These are phyloP conservation scores for Diaphora mendica DNA, from an alignment of 2,888 invertebrate species.

Conservation along the genomic window DNA sequence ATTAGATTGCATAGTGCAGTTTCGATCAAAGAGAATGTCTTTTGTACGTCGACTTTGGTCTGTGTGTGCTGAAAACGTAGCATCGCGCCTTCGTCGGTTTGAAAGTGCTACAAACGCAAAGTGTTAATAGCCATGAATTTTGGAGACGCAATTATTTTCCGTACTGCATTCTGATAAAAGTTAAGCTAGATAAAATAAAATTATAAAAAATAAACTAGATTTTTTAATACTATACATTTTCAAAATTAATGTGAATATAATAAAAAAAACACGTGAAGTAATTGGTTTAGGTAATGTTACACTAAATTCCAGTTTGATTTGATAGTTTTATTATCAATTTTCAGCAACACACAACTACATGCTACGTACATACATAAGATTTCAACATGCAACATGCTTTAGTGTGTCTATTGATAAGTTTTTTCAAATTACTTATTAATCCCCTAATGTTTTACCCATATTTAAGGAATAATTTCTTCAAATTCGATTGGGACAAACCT, in stretches of 20 bases:
- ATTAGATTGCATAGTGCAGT: conserved; percentile 44
- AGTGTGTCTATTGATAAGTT: too few relatives aligned
- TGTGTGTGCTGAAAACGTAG: conserved; percentile 65
- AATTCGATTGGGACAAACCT: too few relatives aligned
- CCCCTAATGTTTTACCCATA: too few relatives aligned
- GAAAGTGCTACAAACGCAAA: conserved; percentile 66
- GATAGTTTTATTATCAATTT: not conserved
- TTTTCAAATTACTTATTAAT: too few relatives aligned
- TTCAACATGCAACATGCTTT: too few relatives aligned
- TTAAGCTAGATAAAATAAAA: not conserved
- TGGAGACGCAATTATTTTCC: conserved; percentile 37
- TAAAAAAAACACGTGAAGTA: not conserved
- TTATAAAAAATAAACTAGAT: not conserved
- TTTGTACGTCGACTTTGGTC: conserved; percentile 54
- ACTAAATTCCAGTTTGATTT: not conserved
- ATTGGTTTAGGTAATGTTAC: not conserved
- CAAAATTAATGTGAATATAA: too few relatives aligned
- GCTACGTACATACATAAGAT: too few relatives aligned
- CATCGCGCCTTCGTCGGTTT: conserved; percentile 36
- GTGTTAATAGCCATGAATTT: conserved; percentile 57
- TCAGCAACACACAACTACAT: too few relatives aligned
- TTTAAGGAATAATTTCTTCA: too few relatives aligned
- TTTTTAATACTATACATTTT: not conserved
- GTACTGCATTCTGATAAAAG: conserved; percentile 18
- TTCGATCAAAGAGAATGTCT: conserved; percentile 66